Percentiles rank a stretch among this genome's conserved stretches.
Evolutionary conservation across 2,888 invertebrate species (phyloP).

Genomic region (Sicus ferrugineus): DNA sequence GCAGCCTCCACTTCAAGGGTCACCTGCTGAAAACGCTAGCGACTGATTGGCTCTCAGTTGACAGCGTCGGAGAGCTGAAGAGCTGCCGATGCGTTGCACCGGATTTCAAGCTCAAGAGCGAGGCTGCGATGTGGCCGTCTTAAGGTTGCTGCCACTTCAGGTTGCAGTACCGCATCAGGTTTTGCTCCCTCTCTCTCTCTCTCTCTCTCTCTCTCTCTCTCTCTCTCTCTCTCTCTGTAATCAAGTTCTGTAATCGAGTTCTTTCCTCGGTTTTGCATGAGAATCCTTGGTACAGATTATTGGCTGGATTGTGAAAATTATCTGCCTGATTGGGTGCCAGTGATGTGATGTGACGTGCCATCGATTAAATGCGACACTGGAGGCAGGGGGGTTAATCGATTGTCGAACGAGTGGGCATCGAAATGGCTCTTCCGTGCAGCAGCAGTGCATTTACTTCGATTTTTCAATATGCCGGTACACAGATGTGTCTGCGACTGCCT

Average conservation of each 20-base stretch:
- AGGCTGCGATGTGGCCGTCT: neutral
- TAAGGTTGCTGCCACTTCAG: neutral
- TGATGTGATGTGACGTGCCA: no score
- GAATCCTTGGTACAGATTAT: no score
- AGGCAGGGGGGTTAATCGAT: neutral
- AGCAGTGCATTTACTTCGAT: no score
- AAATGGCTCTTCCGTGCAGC: neutral
- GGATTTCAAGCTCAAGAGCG: neutral
- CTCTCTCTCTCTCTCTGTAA: no score
- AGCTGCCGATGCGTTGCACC: neutral
- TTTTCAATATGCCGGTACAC: no score
- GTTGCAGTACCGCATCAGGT: neutral
- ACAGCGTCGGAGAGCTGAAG: neutral
- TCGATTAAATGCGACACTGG: neutral
- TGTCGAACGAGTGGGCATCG: neutral
- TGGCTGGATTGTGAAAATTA: no score
- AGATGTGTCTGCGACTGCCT: no score
- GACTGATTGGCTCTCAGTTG: constrained; percentile 12
- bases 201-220: no score
- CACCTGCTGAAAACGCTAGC: neutral
- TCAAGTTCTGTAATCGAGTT: neutral
- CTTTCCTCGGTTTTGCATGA: neutral
- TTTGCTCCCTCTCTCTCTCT: no score
- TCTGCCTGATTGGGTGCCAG: neutral
- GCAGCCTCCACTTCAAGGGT: neutral